Evolutionary conservation across 2,797 vertebrate genomes (phyloP).

Genomic region (Rhinichthys osculus): DNA sequence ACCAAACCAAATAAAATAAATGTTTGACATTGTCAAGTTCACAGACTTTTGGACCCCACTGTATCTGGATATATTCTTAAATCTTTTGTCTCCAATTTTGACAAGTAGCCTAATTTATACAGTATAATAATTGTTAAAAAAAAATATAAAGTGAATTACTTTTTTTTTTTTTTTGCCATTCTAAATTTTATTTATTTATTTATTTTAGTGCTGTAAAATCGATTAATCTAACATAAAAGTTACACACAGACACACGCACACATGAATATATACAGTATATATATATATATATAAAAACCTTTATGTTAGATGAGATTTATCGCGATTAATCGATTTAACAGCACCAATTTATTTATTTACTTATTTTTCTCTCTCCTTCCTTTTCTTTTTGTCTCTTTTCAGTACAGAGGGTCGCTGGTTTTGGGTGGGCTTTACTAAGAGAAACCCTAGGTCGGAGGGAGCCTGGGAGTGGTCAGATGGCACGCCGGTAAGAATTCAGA

Average conservation of each 20-base stretch:
- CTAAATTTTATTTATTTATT: background rate
- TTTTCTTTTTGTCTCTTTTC: constrained; percentile 48
- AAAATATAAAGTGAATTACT: too few species aligned
- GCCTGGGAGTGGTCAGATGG: constrained; percentile 93
- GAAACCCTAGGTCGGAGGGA: constrained; percentile 81
- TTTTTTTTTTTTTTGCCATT: background rate
- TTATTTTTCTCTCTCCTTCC: constrained; percentile 12
- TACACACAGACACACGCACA: too few species aligned
- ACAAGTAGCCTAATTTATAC: too few species aligned
- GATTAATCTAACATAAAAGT: background rate
- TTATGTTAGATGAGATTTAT: background rate
- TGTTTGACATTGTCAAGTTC: too few species aligned
- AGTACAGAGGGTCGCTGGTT: constrained; percentile 90
- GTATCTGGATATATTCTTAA: too few species aligned
- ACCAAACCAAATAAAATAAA: too few species aligned
- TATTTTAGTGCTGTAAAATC: background rate
- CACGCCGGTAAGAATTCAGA: constrained; percentile 83
- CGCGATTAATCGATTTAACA: background rate
- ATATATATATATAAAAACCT: background rate
- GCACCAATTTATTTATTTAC: background rate
- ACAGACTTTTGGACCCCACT: too few species aligned
- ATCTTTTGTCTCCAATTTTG: too few species aligned
- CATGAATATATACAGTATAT: background rate
- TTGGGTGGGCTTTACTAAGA: constrained; percentile 96
- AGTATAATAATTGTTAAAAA: too few species aligned